phyloP scores from a whole-genome alignment of 2,113 vertebrate species.

The Perca flavescens region DNA sequence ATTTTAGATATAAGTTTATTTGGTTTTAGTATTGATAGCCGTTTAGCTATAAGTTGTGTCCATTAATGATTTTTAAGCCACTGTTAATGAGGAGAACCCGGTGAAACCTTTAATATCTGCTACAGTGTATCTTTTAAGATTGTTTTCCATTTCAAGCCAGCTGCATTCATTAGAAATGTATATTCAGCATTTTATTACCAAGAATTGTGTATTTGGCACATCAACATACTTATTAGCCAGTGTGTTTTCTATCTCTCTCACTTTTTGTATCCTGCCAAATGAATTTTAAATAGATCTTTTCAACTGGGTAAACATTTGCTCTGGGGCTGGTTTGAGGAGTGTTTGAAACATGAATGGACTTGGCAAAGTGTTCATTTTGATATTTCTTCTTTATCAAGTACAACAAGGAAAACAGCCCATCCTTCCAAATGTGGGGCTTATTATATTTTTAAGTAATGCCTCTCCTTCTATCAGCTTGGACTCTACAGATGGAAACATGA shows the following conservation, averaged over 20 bases:
- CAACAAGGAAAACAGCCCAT: conserved; percentile 46
- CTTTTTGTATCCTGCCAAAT: conserved; percentile 66
- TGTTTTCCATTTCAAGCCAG: conserved; percentile 24
- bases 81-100: conserved; percentile 32
- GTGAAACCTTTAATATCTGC: conserved; percentile 15
- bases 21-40: neutral
- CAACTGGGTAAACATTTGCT: conserved; percentile 71
- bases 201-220: conserved; percentile 51
- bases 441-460: conserved; percentile 38
- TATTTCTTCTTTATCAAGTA: conserved; percentile 47
- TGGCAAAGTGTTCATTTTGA: conserved; percentile 60
- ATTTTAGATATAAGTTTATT: neutral
- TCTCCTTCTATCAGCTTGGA: conserved; percentile 15
- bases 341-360: conserved; percentile 61
- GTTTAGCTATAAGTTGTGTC: neutral
- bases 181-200: conserved; percentile 49
- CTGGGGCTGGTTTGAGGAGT: conserved; percentile 41
- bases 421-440: conserved; percentile 35
- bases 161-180: conserved; percentile 39
- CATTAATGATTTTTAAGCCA: conserved; percentile 4
- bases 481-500: conserved; percentile 13
- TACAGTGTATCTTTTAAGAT: neutral
- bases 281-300: conserved; percentile 60
- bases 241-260: conserved; percentile 48
- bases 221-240: conserved; percentile 49